A percentile compares a stretch with the other conserved stretches of the same genome.
Conservation (phyloP, 2,888 invertebrate species). For the Drosophila macrospina region DNA sequence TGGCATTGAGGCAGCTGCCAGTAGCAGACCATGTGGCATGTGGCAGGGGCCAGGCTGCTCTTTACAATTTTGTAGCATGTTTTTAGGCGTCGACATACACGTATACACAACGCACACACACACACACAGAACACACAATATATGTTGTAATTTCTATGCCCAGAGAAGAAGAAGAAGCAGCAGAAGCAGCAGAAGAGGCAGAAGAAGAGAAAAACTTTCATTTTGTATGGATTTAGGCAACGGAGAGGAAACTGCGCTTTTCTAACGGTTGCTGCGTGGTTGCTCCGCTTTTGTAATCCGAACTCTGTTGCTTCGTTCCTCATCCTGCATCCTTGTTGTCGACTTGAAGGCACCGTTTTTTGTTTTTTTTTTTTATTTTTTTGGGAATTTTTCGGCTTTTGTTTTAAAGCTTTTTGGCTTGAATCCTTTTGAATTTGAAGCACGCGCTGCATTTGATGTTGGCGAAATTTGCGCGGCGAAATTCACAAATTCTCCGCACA, state of each 20-base stretch:
- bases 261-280: slow-evolving; percentile 44
- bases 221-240: slow-evolving; percentile 61
- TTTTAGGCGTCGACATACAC: slow-evolving; percentile 43
- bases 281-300: slow-evolving; percentile 31
- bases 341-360: slow-evolving; percentile 52
- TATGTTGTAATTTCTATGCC: slow-evolving; percentile 53
- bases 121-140: slow-evolving; percentile 37
- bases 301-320: slow-evolving; percentile 19
- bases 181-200: background rate
- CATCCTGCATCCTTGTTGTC: slow-evolving; percentile 30
- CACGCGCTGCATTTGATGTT: slow-evolving; percentile 75
- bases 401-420: slow-evolving; percentile 60
- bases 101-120: slow-evolving; percentile 18
- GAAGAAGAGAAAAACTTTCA: slow-evolving; percentile 58
- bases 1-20: slow-evolving; percentile 42
- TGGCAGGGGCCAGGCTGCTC: slow-evolving; percentile 50
- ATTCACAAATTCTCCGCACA: slow-evolving; percentile 65
- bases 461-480: slow-evolving; percentile 67
- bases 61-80: slow-evolving; percentile 68
- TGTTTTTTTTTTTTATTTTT: no score
- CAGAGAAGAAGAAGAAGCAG: slow-evolving; percentile 8
- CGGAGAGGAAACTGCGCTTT: slow-evolving; percentile 47
- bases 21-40: slow-evolving; percentile 29
- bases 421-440: slow-evolving; percentile 68
- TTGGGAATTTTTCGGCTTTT: slow-evolving; percentile 61